Percentiles rank a stretch among this genome's conserved stretches.
Evolutionary conservation across 1,140 invertebrate species (phyloP).

Genomic region (Anadara kagoshimensis): DNA sequence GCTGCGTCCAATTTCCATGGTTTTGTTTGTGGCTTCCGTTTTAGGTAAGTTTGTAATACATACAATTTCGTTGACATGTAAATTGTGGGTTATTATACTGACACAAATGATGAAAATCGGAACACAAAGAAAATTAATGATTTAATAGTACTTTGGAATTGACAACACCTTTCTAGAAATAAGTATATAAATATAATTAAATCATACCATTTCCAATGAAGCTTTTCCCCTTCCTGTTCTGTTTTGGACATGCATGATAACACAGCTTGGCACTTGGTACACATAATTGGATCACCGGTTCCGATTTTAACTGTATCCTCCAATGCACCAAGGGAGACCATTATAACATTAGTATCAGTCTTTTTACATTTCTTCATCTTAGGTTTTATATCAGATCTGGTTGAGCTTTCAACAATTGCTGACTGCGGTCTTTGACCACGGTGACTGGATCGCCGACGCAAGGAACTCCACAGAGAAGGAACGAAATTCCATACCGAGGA

Average conservation of each 20-base stretch:
- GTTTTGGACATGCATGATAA: conserved; percentile 51
- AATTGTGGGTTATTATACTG: no score
- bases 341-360: conserved; percentile 56
- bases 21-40: no score
- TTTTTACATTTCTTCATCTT: conserved; percentile 21
- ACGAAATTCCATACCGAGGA: conserved; percentile 2
- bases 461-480: conserved; percentile 4
- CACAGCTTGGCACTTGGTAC: conserved; percentile 56
- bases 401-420: not conserved
- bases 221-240: conserved; percentile 40
- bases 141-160: no score
- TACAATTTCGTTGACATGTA: no score
- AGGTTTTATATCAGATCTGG: not conserved
- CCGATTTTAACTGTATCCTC: conserved; percentile 53
- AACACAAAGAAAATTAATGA: no score
- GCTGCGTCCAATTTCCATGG: no score
- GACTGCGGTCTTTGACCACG: conserved; percentile 13
- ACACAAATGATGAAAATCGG: no score
- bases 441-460: not conserved
- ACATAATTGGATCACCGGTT: conserved; percentile 61
- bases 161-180: no score
- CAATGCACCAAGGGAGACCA: conserved; percentile 55
- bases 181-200: no score
- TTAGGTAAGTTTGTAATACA: no score
- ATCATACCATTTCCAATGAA: conserved; percentile 55